Evolutionary conservation across 2,888 invertebrate genomes (phyloP), one percentile per base, ranked within the genome.

Genomic region (Nudaria mundana): DNA sequence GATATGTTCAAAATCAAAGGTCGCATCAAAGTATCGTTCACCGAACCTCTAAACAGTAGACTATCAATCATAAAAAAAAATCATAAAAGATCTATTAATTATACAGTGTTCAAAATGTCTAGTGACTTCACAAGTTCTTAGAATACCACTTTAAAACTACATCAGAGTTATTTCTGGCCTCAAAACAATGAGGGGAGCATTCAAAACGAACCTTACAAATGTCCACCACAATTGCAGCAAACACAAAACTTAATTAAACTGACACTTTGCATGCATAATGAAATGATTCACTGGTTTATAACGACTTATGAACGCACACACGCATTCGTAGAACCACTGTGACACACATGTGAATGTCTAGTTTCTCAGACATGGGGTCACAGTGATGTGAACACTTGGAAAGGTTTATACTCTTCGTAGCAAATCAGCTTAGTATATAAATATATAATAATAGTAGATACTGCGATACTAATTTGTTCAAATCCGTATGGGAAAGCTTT

Each of bases 241-340:
- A 81, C 72, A 75, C 81, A 76, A 81, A 83, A 82, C 81, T 82
- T 84, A 84, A 85, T 85, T 85, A 81, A 81, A 77, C 60, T 82
- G 84, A 85, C 82, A 82, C 78, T 77, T 67, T 63, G 74, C 75
- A 75, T 77, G 79, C 77, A 82, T 81, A 81, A 81, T 81, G 80
- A 78, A 81, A 82, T 81, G 81, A 82, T 81, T 81, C 81, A 80
- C 73, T 75, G 70, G 68, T 39, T 41, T 51, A 58, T 55, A 62
- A 58, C 42, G 52, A 48, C 55, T 40, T 42, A 45, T 43, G 23
- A 22, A 28, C 34, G 43, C 44, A 59, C 26, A 29, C 29, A 18
- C 16, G 8, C 13, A 30, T 18, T 25, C 22, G 22, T 23, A n/a
- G 3, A 14, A 18, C 28, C n/a, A 36, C 30, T 25, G n/a, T 20